These are phyloP conservation scores for Enteromius afrohamiltoni DNA, from an alignment of 2,797 vertebrate species.

Conservation along the genomic window DNA sequence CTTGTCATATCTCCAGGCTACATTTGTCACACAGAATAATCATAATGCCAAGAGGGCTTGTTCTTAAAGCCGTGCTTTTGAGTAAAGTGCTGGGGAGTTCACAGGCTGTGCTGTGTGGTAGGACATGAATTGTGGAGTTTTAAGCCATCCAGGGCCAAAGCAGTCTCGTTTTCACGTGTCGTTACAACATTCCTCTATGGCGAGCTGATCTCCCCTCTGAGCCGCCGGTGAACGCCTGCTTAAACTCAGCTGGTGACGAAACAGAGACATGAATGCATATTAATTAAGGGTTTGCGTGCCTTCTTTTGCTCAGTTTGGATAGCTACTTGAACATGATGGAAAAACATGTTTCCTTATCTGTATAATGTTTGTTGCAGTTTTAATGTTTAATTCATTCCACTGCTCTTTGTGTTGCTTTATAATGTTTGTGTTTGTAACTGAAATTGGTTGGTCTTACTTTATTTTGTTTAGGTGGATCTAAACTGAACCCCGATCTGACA, in stretches of 20 bases:
- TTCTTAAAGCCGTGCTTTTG: conserved; percentile 74
- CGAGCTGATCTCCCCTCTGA: conserved; percentile 60
- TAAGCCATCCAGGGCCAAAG: conserved; percentile 28
- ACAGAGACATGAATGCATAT: conserved; percentile 56
- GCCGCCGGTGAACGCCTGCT: conserved; percentile 74
- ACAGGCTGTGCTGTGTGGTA: conserved; percentile 70
- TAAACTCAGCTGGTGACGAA: conserved; percentile 75
- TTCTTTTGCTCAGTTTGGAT: conserved; percentile 58
- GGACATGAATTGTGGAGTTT: conserved; percentile 42
- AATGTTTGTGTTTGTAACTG: neutral
- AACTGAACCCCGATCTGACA: conserved; percentile 59
- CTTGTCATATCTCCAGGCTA: conserved; percentile 55
- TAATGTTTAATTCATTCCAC: neutral
- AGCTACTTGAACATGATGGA: conserved; percentile 61
- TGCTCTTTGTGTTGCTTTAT: neutral
- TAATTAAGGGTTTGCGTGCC: conserved; percentile 59
- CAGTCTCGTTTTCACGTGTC: conserved; percentile 16
- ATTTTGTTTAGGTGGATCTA: neutral
- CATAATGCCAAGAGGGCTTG: conserved; percentile 66
- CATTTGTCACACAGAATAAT: conserved; percentile 70
- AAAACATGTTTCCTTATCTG: conserved; percentile 43
- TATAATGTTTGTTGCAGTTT: neutral
- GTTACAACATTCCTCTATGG: conserved; percentile 64
- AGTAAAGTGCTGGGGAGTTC: conserved; percentile 63
- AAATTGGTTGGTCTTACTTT: neutral